phyloP scores from a whole-genome alignment of 2,113 vertebrate genomes.

The Tricholaema leucomelas region DNA sequence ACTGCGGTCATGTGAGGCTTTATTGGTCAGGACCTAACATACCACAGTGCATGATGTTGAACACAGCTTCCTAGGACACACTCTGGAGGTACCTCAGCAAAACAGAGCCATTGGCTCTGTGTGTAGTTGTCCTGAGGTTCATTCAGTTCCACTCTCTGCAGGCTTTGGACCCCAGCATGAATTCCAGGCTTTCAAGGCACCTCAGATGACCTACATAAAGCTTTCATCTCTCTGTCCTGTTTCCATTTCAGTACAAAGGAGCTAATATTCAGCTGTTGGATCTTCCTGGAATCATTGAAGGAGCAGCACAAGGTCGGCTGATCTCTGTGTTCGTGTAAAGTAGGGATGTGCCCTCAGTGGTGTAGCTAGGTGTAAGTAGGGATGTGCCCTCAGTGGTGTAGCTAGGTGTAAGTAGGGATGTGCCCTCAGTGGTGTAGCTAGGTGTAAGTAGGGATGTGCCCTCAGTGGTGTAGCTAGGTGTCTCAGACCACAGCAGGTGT shows the following conservation, averaged over 20 bases:
- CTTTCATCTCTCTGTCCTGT: neutral
- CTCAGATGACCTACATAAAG: neutral
- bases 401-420: neutral
- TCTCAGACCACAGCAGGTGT: neutral
- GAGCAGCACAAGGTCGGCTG: conserved; percentile 91
- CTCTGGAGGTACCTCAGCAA: neutral
- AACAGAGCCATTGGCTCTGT: neutral
- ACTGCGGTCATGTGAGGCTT: neutral
- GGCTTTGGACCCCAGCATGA: rapidly evolving
- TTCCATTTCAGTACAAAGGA: conserved; percentile 90
- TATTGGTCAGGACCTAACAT: neutral
- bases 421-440: too few species aligned
- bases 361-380: neutral
- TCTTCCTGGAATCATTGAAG: conserved; percentile 98
- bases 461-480: neutral
- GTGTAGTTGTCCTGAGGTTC: neutral
- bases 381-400: too few species aligned
- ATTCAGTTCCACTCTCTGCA: neutral
- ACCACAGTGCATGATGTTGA: neutral
- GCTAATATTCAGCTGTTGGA: conserved; percentile 98
- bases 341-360: neutral
- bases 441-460: neutral
- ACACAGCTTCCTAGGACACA: rapidly evolving
- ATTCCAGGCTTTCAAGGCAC: neutral
- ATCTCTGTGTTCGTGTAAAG: neutral